Percentiles rank a stretch among this genome's conserved stretches.
These are phyloP conservation scores for Drosophila orena DNA, from an alignment of 1,140 invertebrate genomes.

Conservation along the genomic window DNA sequence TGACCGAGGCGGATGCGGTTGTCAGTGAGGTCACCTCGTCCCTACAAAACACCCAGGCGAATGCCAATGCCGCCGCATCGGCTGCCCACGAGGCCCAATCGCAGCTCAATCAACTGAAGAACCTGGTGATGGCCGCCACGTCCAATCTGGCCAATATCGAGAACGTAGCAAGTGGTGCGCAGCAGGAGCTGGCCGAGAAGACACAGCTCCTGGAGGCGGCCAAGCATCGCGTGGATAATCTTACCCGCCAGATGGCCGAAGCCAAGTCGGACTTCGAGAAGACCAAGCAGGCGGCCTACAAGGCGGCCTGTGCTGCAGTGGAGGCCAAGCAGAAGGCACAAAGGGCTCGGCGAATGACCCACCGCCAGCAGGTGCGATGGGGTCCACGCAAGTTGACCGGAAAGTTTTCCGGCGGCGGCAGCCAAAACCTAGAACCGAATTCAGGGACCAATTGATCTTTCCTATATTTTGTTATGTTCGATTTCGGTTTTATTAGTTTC, in stretches of 20 bases:
- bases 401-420: background rate
- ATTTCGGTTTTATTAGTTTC: background rate
- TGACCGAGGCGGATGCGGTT: conserved; percentile 88
- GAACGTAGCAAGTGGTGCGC: conserved; percentile 86
- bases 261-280: conserved; percentile 87
- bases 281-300: conserved; percentile 88
- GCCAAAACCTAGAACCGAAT: conserved; percentile 5
- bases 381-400: background rate
- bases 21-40: conserved; percentile 87
- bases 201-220: conserved; percentile 88
- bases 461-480: background rate
- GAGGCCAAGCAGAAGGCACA: conserved; percentile 86
- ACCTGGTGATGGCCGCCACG: conserved; percentile 85
- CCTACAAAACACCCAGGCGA: conserved; percentile 87
- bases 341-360: conserved; percentile 23
- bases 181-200: conserved; percentile 87
- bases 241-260: conserved; percentile 86
- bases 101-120: conserved; percentile 84
- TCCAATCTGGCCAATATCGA: conserved; percentile 87
- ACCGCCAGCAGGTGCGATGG: conserved; percentile 1
- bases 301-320: conserved; percentile 87
- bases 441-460: background rate
- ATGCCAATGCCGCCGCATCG: conserved; percentile 86
- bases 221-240: conserved; percentile 86
- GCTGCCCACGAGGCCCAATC: conserved; percentile 86